Base-by-base conservation (phyloP, 2,797 vertebrate species). In the Catharus ustulatus region DNA sequence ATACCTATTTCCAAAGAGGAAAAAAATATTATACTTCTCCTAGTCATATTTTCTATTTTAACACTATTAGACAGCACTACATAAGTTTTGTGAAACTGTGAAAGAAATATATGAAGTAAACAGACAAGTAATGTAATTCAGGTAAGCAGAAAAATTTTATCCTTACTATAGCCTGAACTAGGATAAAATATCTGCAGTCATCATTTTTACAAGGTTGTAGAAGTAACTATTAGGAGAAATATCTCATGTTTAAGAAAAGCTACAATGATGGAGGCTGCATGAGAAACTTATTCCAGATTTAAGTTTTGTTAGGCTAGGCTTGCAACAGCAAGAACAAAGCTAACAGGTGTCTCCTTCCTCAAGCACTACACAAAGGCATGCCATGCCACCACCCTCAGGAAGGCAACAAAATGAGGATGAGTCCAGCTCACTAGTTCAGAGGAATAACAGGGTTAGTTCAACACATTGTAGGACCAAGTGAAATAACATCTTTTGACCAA, bases 351-450 rank as follows among this genome's bases (percentile, higher is more conserved):
- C 11, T 81, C 26, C 38, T 75, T 32, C 49, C 13, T 67, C 11
- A 20, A 24, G 13, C 9, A 43, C 12, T 30, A 10, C 3, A 11
- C 15, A 42, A 42, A 67, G 38, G 46, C 32, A n/a, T 6, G 6
- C 43, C 11, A 8, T 10, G 21, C 18, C 36, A 51, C 0, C 0
- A 0, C 18, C 23, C 27, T 59, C 59, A 40, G 55, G 13, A 52
- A 55, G 27, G 27, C 1, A 3, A 45, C 17, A 66, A 66, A 49
- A 34, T 0, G 0, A 71, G 7, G 6, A 23, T 6, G 23, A 79
- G 16, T 23, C 15, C 22, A 29, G 36, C 34, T 72, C 51, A 38
- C 5, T 27, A 43, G 29, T 29, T 45, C 16, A 42, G 42, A 51
- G 34, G 11, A 78, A 4, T 22, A 52, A 75, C 74, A 45, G 3